Evolutionary conservation across 2,888 invertebrate species (phyloP).

Genomic region (Drosophila sordidapex): DNA sequence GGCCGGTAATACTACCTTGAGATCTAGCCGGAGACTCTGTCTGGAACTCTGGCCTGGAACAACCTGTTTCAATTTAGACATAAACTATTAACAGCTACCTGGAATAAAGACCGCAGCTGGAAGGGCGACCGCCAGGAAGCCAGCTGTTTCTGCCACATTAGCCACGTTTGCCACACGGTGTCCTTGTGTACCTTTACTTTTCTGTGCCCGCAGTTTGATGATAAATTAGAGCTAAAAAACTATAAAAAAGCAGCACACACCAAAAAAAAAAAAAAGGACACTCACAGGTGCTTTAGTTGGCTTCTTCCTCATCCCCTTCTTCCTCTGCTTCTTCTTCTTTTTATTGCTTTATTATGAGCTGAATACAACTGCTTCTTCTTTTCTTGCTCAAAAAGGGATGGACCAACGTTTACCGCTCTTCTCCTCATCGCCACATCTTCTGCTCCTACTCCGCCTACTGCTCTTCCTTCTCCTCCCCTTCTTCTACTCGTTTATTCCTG

Average conservation of each 20-base stretch:
- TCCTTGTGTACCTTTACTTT: conserved; percentile 43
- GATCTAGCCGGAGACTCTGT: too few species aligned
- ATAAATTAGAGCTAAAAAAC: conserved; percentile 70
- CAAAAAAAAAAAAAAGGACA: conserved; percentile 2
- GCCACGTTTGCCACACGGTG: conserved; percentile 35
- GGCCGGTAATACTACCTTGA: background rate
- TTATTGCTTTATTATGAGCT: conserved; percentile 78
- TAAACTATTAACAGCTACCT: conserved; percentile 62
- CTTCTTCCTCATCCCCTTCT: conserved; percentile 57
- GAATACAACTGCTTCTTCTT: conserved; percentile 23
- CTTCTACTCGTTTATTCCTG: conserved; percentile 22
- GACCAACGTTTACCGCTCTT: conserved; percentile 7
- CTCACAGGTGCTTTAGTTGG: conserved; percentile 55
- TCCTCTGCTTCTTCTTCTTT: conserved; percentile 31
- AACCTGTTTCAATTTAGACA: conserved; percentile 80
- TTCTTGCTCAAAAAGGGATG: conserved; percentile 42
- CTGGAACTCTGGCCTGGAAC: too few species aligned
- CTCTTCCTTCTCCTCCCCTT: background rate
- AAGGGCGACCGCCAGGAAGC: conserved; percentile 66
- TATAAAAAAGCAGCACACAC: conserved; percentile 26
- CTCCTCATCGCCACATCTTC: background rate
- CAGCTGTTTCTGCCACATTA: conserved; percentile 62
- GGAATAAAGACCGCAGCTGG: conserved; percentile 44
- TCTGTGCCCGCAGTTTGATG: conserved; percentile 70
- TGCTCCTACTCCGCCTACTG: background rate